Conservation (phyloP, 2,113 vertebrate genomes). For the Tricholaema leucomelas region DNA sequence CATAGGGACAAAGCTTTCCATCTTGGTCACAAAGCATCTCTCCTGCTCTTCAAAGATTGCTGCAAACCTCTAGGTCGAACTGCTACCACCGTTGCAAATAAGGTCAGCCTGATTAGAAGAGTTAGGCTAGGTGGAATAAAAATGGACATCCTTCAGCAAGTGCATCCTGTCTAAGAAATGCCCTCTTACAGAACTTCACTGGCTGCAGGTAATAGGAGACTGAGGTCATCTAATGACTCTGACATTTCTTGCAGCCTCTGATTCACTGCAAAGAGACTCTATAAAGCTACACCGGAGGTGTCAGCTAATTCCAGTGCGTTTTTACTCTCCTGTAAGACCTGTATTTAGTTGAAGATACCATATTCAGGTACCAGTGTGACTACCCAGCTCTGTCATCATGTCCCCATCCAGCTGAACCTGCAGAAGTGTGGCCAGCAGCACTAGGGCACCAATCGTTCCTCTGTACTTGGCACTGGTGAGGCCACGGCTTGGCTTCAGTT, state of each 20-base stretch:
- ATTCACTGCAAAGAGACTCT: neutral
- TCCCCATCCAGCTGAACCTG: neutral
- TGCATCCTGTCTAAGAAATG: neutral
- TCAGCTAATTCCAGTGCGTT: neutral
- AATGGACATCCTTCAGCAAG: neutral
- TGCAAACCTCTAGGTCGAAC: neutral
- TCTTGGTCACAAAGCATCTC: neutral
- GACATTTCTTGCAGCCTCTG: neutral
- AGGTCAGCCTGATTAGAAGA: slow-evolving; percentile 29
- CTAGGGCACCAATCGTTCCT: too few relatives aligned
- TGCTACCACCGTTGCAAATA: rapidly evolving
- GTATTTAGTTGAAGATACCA: neutral
- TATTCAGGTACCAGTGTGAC: neutral
- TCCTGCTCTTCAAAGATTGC: neutral
- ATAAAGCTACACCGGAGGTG: neutral
- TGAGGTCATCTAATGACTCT: neutral
- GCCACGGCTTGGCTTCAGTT: too few relatives aligned
- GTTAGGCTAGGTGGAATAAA: neutral
- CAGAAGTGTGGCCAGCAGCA: neutral
- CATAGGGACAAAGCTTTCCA: neutral
- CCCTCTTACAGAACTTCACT: neutral
- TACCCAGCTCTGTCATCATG: neutral
- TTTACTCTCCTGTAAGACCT: neutral
- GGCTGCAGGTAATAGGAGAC: slow-evolving; percentile 21
- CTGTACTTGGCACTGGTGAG: too few relatives aligned